Evolutionary conservation across 2,113 vertebrate genomes (phyloP).

Genomic region (Sardina pilchardus): DNA sequence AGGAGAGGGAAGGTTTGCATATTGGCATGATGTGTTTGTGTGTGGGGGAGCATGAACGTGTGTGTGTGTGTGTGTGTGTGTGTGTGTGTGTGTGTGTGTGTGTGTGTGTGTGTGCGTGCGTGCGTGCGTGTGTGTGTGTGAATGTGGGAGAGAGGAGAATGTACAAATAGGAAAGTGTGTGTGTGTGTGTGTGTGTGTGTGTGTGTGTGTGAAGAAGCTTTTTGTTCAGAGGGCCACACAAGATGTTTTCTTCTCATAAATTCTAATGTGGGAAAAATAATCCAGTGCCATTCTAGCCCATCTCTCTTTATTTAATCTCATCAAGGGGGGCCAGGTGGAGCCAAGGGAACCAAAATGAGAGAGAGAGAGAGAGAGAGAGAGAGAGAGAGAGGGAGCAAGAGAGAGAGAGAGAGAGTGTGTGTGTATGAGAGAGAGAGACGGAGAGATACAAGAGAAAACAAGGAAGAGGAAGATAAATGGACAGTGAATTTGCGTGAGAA

Average conservation of each 20-base stretch:
- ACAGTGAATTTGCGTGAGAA: neutral
- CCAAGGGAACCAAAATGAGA: constrained; percentile 1
- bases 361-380: neutral
- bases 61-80: neutral
- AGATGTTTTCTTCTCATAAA: constrained; percentile 73
- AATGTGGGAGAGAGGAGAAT: constrained; percentile 24
- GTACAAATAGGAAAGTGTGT: constrained; percentile 28
- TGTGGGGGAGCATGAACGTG: neutral
- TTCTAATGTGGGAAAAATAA: constrained; percentile 70
- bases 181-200: constrained; percentile 25
- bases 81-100: constrained; percentile 7
- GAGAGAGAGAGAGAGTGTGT: neutral
- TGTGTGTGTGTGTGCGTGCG: constrained; percentile 20
- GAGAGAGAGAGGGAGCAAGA: neutral
- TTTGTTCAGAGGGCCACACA: constrained; percentile 73
- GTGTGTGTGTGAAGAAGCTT: constrained; percentile 28
- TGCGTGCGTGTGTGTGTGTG: constrained; percentile 27
- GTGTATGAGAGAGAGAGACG: neutral
- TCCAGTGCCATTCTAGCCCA: constrained; percentile 57
- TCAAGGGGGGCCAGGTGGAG: constrained; percentile 42
- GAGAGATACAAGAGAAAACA: neutral
- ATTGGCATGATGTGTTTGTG: neutral
- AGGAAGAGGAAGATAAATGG: neutral
- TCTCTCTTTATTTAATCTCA: constrained; percentile 64
- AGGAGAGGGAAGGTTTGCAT: neutral